Conservation (phyloP, 1,140 invertebrate genomes). For the Scaptomyza hsui region DNA sequence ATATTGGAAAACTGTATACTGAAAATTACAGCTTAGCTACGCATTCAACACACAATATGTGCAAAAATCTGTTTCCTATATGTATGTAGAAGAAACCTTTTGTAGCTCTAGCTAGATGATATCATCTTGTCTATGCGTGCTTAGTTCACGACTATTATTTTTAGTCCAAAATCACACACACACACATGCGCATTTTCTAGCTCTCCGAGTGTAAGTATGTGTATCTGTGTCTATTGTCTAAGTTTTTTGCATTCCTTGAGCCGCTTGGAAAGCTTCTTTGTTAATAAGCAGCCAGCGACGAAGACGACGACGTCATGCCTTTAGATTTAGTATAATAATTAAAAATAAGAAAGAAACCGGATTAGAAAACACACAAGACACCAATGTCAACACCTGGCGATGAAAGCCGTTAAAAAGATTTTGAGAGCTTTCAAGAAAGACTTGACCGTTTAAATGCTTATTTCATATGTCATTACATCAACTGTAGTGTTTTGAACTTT, state of each 20-base stretch:
- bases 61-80: constrained; percentile 21
- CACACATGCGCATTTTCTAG: constrained; percentile 11
- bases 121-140: constrained; percentile 66
- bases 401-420: constrained; percentile 20
- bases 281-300: constrained; percentile 29
- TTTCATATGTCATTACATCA: constrained; percentile 24
- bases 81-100: constrained; percentile 2
- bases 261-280: constrained; percentile 53
- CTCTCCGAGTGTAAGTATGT: constrained; percentile 15
- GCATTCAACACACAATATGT: constrained; percentile 3
- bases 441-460: neutral
- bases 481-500: neutral
- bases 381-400: constrained; percentile 40
- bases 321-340: constrained; percentile 53
- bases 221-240: constrained; percentile 54
- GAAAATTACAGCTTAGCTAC: constrained; percentile 8
- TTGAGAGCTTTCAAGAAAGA: neutral
- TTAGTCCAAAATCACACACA: constrained; percentile 23
- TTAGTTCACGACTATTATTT: constrained; percentile 57
- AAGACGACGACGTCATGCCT: constrained; percentile 63
- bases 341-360: constrained; percentile 59
- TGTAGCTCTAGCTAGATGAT: constrained; percentile 53
- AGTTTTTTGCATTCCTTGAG: constrained; percentile 52
- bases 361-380: constrained; percentile 42
- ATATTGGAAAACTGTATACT: neutral